These are phyloP conservation scores for Protosalanx chinensis DNA, from an alignment of 2,797 vertebrate genomes.

Conservation along the genomic window DNA sequence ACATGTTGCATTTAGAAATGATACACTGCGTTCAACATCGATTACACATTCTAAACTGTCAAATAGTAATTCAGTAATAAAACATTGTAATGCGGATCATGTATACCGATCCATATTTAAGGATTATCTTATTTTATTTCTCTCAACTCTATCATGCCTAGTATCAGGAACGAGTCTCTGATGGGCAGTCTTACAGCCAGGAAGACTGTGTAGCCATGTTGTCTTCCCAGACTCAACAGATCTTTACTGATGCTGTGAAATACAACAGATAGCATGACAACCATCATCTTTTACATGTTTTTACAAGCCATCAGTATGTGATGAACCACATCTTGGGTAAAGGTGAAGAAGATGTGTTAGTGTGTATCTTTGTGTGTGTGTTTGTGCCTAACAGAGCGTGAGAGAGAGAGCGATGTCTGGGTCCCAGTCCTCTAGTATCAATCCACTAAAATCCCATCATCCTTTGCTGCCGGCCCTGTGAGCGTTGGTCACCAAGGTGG, in stretches of 20 bases:
- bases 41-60: background rate
- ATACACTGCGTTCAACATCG: background rate
- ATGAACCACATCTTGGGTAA: background rate
- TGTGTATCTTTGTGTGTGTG: slow-evolving; percentile 10
- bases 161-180: no score
- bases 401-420: background rate
- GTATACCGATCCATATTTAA: background rate
- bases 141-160: no score
- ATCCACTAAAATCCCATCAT: slow-evolving; percentile 33
- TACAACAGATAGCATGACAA: no score
- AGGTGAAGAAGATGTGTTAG: background rate
- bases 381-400: background rate
- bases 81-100: background rate
- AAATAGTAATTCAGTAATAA: background rate
- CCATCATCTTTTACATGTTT: background rate
- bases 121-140: no score
- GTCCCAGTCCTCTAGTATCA: background rate
- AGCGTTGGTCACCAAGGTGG: slow-evolving; percentile 63
- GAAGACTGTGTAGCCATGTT: no score
- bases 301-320: background rate
- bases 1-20: background rate
- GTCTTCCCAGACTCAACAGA: no score
- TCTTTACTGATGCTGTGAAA: no score
- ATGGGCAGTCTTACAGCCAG: no score
- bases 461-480: slow-evolving; percentile 29